Conservation (phyloP, 2,888 invertebrate species). For the Gnatocerus cornutus region DNA sequence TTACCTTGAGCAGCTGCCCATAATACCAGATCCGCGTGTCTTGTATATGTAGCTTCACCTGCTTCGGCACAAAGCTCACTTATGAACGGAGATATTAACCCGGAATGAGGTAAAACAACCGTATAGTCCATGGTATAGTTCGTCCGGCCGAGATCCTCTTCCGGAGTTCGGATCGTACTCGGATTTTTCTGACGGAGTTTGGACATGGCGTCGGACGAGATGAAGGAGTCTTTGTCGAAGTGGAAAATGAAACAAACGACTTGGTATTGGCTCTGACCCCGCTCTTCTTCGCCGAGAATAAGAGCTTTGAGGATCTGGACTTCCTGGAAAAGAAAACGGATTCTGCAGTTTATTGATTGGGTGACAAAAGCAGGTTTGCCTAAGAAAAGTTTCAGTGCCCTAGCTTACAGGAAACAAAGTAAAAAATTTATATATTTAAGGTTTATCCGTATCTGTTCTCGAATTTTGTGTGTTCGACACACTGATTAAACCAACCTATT, state of each 20-base stretch:
- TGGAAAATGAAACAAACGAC: constrained; percentile 93
- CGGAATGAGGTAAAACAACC: constrained; percentile 80
- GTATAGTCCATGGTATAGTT: constrained; percentile 89
- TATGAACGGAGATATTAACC: constrained; percentile 83
- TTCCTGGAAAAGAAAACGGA: constrained; percentile 78
- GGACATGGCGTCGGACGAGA: constrained; percentile 97
- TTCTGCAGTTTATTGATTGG: neutral
- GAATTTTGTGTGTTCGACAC: neutral
- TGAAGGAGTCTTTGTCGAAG: constrained; percentile 93
- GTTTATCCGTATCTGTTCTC: too few relatives aligned
- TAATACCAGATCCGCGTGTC: constrained; percentile 84
- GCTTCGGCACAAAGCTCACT: constrained; percentile 86
- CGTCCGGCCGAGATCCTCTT: constrained; percentile 90
- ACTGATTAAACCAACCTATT: neutral
- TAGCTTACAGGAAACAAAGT: neutral
- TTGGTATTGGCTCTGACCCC: constrained; percentile 91
- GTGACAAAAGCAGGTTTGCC: neutral
- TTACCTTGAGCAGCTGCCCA: constrained; percentile 87
- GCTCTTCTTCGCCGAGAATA: constrained; percentile 93
- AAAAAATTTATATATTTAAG: too few relatives aligned
- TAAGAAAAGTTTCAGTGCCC: neutral
- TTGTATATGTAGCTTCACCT: constrained; percentile 82
- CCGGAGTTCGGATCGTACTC: constrained; percentile 80
- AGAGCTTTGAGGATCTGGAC: constrained; percentile 92
- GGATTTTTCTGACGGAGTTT: constrained; percentile 87